These are phyloP conservation scores for Pteria penguin DNA, from an alignment of 2,888 invertebrate species.

Conservation along the genomic window DNA sequence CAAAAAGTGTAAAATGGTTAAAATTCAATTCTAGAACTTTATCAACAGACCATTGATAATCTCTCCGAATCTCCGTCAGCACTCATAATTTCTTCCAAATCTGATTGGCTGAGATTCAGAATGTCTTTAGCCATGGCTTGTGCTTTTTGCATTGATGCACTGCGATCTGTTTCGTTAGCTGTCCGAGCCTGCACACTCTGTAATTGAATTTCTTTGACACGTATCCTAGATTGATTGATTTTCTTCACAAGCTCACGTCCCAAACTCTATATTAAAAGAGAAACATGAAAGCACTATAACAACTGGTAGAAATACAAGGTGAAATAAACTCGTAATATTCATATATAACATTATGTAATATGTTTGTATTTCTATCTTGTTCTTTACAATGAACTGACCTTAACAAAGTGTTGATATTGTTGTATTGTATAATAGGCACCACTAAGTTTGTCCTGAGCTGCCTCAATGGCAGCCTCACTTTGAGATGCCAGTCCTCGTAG, in stretches of 20 bases:
- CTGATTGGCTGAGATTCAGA: constrained; percentile 77
- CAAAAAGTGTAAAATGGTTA: too few relatives aligned
- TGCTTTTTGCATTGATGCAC: constrained; percentile 69
- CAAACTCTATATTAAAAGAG: too few relatives aligned
- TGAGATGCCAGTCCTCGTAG: constrained; percentile 74
- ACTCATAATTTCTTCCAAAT: constrained; percentile 78
- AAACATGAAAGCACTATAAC: too few relatives aligned
- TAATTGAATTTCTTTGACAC: constrained; percentile 56
- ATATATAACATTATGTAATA: too few relatives aligned
- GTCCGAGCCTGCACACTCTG: constrained; percentile 36
- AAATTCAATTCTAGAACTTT: too few relatives aligned
- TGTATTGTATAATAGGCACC: constrained; percentile 64
- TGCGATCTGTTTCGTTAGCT: constrained; percentile 41
- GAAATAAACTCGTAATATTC: too few relatives aligned
- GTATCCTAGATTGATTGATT: constrained; percentile 62
- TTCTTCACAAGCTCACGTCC: constrained; percentile 67
- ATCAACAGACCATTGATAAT: background rate
- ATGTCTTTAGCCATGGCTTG: constrained; percentile 75
- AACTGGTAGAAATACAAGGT: too few relatives aligned
- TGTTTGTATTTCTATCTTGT: too few relatives aligned
- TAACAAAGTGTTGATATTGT: constrained; percentile 52
- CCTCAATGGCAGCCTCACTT: constrained; percentile 77
- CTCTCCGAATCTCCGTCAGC: constrained; percentile 65
- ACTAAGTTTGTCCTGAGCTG: constrained; percentile 71
- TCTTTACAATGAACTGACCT: constrained; percentile 54